phyloP scores from a whole-genome alignment of 2,113 vertebrate genomes.

The Xenus cinereus region DNA sequence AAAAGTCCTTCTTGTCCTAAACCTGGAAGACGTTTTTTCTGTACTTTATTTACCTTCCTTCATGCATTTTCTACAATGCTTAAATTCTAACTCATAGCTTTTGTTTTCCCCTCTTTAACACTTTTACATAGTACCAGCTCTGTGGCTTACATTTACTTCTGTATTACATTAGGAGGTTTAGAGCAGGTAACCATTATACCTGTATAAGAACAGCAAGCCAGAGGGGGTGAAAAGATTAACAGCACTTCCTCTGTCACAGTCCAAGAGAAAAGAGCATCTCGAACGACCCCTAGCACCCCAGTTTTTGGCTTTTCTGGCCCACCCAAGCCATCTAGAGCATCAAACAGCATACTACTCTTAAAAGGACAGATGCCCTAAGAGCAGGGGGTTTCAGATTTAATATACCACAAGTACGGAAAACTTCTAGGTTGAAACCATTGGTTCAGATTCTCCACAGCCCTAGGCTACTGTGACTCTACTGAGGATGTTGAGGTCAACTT shows the following conservation, averaged over 20 bases:
- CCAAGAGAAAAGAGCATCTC: not conserved
- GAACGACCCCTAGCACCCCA: not conserved
- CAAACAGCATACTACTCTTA: not conserved
- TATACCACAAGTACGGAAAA: not conserved
- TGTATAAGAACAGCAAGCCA: not conserved
- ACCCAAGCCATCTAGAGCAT: not conserved
- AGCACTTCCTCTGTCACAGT: not conserved
- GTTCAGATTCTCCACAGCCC: not conserved
- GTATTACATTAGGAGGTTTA: not conserved
- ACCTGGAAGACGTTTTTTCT: not conserved
- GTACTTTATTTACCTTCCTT: not conserved
- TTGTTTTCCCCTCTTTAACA: not conserved
- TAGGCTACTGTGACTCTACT: not conserved
- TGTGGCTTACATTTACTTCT: not conserved
- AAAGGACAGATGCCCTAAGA: rapidly evolving
- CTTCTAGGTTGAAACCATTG: not conserved
- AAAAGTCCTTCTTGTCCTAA: not conserved
- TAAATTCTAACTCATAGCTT: not conserved
- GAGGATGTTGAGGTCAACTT: not conserved
- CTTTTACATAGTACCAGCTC: not conserved
- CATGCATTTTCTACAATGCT: not conserved
- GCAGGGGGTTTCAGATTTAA: not conserved
- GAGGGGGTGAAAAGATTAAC: not conserved
- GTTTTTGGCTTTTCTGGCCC: not conserved
- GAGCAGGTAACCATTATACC: not conserved